Evolutionary conservation across 2,797 vertebrate species (phyloP).

Genomic region (Acropternis orthonyx): DNA sequence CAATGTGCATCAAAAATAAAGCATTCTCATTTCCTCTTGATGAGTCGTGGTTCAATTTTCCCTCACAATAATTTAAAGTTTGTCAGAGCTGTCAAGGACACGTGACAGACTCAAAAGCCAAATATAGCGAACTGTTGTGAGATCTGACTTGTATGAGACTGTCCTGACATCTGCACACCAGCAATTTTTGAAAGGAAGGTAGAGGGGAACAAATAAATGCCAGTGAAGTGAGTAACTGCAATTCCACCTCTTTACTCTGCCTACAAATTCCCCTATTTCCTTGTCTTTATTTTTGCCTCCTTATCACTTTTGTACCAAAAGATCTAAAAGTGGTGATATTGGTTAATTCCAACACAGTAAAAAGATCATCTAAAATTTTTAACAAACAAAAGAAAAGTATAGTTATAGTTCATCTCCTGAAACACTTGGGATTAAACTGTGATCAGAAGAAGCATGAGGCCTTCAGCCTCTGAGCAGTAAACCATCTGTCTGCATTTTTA

Average conservation of each 20-base stretch:
- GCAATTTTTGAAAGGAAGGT: neutral
- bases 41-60: neutral
- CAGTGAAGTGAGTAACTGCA: neutral
- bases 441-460: neutral
- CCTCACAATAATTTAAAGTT: neutral
- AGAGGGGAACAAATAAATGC: neutral
- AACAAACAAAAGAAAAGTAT: neutral
- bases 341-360: neutral
- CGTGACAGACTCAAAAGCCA: neutral
- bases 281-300: neutral
- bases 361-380: neutral
- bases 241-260: neutral
- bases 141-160: neutral
- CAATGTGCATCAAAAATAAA: neutral
- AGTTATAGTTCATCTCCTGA: neutral
- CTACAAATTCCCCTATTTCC: neutral
- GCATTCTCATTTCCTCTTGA: neutral
- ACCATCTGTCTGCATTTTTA: neutral
- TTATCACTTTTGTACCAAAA: neutral
- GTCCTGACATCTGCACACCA: neutral
- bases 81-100: neutral
- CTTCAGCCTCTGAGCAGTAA: neutral
- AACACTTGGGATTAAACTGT: neutral
- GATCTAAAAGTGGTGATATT: neutral
- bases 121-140: neutral